These are phyloP conservation scores for Nudaria mundana DNA, from an alignment of 2,888 invertebrate species.

Conservation along the genomic window DNA sequence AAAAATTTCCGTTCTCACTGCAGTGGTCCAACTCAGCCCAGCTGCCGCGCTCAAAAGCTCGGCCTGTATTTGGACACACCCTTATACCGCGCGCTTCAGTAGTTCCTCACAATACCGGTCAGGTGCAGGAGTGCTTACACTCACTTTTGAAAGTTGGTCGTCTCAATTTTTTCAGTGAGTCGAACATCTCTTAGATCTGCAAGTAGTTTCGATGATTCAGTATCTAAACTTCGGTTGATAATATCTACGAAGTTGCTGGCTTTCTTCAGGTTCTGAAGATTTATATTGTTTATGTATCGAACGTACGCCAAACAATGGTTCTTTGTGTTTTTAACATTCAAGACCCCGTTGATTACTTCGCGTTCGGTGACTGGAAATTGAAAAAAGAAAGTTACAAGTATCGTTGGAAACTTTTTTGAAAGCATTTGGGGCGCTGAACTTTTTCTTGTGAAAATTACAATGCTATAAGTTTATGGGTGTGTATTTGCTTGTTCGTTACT, in stretches of 20 bases:
- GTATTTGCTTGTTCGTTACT: too few relatives aligned
- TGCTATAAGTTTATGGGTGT: too few relatives aligned
- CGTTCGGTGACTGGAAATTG: slow-evolving; percentile 92
- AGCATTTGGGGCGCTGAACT: too few relatives aligned
- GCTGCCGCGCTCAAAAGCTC: too few relatives aligned
- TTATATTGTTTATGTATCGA: slow-evolving; percentile 98
- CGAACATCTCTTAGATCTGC: slow-evolving; percentile 94
- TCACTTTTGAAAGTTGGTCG: slow-evolving; percentile 93
- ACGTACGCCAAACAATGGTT: slow-evolving; percentile 97
- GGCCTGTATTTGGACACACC: too few relatives aligned
- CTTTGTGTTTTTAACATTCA: slow-evolving; percentile 96
- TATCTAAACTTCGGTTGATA: slow-evolving; percentile 93
- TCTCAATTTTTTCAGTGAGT: slow-evolving; percentile 93
- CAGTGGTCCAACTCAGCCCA: too few relatives aligned
- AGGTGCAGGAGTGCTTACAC: slow-evolving; percentile 14
- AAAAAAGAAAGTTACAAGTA: not conserved
- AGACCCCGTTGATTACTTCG: slow-evolving; percentile 97
- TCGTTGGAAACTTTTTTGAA: too few relatives aligned
- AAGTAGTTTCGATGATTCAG: slow-evolving; percentile 94
- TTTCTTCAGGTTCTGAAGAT: slow-evolving; percentile 95
- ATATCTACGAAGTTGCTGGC: slow-evolving; percentile 98
- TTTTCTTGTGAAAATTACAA: too few relatives aligned
- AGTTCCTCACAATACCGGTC: not conserved
- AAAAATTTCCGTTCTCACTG: too few relatives aligned
- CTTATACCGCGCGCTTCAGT: too few relatives aligned